Evolutionary conservation across 2,888 invertebrate genomes (phyloP).

Genomic region (Pycnomerus fuliginosus): DNA sequence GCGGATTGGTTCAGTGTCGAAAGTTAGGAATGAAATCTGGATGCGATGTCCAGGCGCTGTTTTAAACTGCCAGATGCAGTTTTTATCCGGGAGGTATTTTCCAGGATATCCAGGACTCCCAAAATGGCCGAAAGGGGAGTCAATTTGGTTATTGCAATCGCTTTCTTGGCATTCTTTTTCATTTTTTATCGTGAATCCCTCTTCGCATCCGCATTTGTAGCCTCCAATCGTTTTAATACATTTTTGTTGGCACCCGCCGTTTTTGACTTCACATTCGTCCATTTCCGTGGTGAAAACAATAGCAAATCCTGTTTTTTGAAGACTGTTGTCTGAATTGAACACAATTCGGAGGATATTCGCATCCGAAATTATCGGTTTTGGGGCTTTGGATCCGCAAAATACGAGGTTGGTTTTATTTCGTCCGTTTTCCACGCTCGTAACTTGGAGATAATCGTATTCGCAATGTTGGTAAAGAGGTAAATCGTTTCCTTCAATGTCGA

Average conservation of each 20-base stretch:
- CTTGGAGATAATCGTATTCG: constrained; percentile 92
- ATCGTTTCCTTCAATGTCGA: constrained; percentile 94
- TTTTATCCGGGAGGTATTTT: constrained; percentile 86
- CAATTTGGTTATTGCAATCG: constrained; percentile 92
- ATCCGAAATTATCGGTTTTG: constrained; percentile 87
- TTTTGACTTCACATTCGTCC: constrained; percentile 90
- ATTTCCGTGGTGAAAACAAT: constrained; percentile 86
- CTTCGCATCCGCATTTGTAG: constrained; percentile 90
- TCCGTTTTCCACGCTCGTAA: constrained; percentile 76
- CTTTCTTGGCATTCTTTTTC: constrained; percentile 97
- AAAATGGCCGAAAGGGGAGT: constrained; percentile 76
- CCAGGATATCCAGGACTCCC: constrained; percentile 91
- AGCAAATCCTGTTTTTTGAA: constrained; percentile 93
- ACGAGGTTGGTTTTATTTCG: constrained; percentile 78
- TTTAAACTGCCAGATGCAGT: constrained; percentile 95
- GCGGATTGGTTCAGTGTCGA: constrained; percentile 93
- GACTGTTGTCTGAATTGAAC: constrained; percentile 94
- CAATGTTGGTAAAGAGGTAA: constrained; percentile 84
- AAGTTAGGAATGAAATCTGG: constrained; percentile 86
- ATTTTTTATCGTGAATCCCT: constrained; percentile 90
- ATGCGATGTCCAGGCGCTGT: constrained; percentile 95
- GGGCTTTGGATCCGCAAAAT: constrained; percentile 82
- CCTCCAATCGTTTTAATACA: constrained; percentile 91
- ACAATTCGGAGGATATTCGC: constrained; percentile 84
- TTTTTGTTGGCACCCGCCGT: constrained; percentile 93